Evolutionary conservation across 2,888 invertebrate species (phyloP).

Genomic region (Allolobophora icterica): DNA sequence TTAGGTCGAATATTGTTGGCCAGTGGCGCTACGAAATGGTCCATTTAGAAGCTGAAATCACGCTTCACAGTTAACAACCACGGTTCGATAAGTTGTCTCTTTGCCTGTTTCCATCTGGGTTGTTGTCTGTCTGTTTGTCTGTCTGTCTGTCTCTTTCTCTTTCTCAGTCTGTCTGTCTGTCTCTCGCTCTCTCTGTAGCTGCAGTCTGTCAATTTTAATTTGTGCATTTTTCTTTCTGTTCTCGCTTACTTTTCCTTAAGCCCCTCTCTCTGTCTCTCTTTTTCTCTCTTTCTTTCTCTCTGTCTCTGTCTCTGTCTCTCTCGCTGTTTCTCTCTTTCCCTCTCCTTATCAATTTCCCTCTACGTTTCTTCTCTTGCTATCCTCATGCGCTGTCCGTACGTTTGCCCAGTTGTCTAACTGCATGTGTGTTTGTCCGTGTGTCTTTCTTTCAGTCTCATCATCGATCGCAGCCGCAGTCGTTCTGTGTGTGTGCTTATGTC

Average conservation of each 20-base stretch:
- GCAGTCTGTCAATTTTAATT: too few relatives aligned
- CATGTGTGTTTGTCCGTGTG: neutral
- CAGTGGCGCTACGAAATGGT: neutral
- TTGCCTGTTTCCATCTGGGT: neutral
- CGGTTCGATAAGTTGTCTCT: neutral
- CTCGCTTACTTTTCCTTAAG: too few relatives aligned
- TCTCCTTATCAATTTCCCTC: too few relatives aligned
- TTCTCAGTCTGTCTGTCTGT: too few relatives aligned
- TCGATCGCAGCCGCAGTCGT: neutral
- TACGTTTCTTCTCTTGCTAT: too few relatives aligned
- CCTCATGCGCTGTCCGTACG: neutral
- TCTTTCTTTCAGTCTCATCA: neutral
- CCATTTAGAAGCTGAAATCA: neutral
- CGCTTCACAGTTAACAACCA: neutral
- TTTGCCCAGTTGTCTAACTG: neutral
- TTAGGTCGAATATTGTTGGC: constrained; percentile 12
- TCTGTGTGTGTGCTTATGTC: neutral
- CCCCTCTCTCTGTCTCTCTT: too few relatives aligned
- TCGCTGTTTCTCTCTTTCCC: too few relatives aligned
- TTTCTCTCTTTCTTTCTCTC: too few relatives aligned
- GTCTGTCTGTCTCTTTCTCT: neutral
- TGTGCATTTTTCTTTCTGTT: too few relatives aligned
- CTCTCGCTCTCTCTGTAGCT: too few relatives aligned
- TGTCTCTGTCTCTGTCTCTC: too few relatives aligned
- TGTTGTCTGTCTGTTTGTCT: neutral